phyloP scores from a whole-genome alignment of 2,888 invertebrate genomes.

The Melanchra persicariae region DNA sequence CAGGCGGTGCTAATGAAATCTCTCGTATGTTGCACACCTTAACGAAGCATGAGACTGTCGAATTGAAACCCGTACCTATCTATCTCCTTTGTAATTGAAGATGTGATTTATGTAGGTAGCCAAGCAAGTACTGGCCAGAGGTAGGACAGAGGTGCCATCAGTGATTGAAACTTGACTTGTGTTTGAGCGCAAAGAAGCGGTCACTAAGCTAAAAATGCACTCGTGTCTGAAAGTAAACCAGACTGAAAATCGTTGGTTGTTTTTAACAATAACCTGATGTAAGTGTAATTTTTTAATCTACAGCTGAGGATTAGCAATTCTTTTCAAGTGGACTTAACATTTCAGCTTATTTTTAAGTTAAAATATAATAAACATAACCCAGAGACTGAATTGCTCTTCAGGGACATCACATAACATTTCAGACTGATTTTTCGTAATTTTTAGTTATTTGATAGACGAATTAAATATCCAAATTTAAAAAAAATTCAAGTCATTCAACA shows the following conservation, averaged over 20 bases:
- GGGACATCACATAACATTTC: too few relatives aligned
- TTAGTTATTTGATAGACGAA: too few relatives aligned
- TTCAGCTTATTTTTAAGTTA: too few relatives aligned
- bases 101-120: slow-evolving; percentile 22
- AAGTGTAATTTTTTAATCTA: neutral
- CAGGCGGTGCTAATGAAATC: slow-evolving; percentile 46
- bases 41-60: slow-evolving; percentile 40
- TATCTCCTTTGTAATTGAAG: slow-evolving; percentile 42
- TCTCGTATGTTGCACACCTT: slow-evolving; percentile 31
- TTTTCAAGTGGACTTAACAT: neutral
- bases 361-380: neutral
- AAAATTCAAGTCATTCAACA: neutral
- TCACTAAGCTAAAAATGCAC: neutral
- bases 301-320: neutral
- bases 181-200: neutral
- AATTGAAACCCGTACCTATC: slow-evolving; percentile 25
- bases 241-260: neutral
- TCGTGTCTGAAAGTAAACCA: neutral
- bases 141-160: neutral
- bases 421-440: too few relatives aligned
- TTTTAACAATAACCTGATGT: neutral
- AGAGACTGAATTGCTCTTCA: too few relatives aligned
- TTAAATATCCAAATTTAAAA: too few relatives aligned
- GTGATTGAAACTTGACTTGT: neutral
- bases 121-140: neutral